A percentile compares a stretch with the other conserved stretches of the same genome.
phyloP scores from a whole-genome alignment of 2,797 vertebrate species.

The Carapus acus region DNA sequence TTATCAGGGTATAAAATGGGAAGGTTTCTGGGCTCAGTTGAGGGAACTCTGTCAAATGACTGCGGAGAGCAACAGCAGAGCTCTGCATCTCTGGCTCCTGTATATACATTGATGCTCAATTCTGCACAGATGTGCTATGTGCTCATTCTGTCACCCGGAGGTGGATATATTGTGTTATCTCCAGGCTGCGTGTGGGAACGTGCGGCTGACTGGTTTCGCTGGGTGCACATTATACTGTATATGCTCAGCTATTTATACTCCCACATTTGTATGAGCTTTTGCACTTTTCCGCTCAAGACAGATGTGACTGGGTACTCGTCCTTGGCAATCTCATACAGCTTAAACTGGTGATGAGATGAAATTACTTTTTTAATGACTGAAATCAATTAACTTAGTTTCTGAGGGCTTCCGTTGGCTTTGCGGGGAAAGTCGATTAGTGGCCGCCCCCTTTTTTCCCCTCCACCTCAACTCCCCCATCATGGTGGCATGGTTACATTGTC shows the following conservation, averaged over 20 bases:
- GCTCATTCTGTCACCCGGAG: constrained; percentile 59
- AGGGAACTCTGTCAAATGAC: constrained; percentile 45
- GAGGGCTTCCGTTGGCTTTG: constrained; percentile 8
- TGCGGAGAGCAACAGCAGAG: constrained; percentile 42
- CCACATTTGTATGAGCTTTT: constrained; percentile 15
- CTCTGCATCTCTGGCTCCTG: constrained; percentile 38
- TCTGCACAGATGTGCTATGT: constrained; percentile 45
- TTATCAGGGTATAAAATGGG: constrained; percentile 33
- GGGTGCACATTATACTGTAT: constrained; percentile 25
- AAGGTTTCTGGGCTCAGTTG: constrained; percentile 18
- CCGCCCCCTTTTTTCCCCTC: constrained; percentile 23
- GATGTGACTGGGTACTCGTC: constrained; percentile 5
- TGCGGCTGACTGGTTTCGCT: constrained; percentile 4
- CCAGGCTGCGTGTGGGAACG: constrained; percentile 30
- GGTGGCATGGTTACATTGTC: constrained; percentile 26
- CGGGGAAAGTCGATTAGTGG: background rate
- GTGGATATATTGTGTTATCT: constrained; percentile 45
- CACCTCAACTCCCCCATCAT: too few relatives aligned
- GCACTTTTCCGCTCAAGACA: constrained; percentile 2
- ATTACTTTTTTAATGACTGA: constrained; percentile 26
- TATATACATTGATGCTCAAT: constrained; percentile 45
- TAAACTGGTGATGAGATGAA: constrained; percentile 36
- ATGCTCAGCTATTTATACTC: constrained; percentile 36
- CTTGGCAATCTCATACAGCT: constrained; percentile 12
- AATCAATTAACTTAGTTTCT: constrained; percentile 37